phyloP scores from a whole-genome alignment of 2,113 vertebrate species.

The Elaphurus davidianus region DNA sequence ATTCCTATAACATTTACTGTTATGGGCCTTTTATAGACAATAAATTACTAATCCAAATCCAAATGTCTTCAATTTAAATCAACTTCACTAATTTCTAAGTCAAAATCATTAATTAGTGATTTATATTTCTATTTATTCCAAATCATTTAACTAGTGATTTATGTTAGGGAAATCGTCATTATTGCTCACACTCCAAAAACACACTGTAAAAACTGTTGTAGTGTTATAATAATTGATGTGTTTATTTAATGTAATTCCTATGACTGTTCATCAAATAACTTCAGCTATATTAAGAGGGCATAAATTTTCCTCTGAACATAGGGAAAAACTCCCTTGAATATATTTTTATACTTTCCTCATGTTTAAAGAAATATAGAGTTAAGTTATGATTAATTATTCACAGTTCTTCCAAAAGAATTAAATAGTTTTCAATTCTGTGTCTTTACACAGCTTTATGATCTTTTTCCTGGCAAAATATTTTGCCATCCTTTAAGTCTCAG shows the following conservation, averaged over 20 bases:
- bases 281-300: conserved; percentile 20
- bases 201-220: conserved; percentile 46
- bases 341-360: neutral
- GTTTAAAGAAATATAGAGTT: neutral
- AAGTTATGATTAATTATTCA: neutral
- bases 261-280: conserved; percentile 42
- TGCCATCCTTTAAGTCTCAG: neutral
- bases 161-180: conserved; percentile 67
- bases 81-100: conserved; percentile 32
- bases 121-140: conserved; percentile 38
- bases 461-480: neutral
- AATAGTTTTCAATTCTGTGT: neutral
- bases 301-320: conserved; percentile 18
- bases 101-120: conserved; percentile 42
- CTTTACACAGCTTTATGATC: neutral
- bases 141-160: conserved; percentile 61
- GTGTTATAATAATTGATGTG: conserved; percentile 64
- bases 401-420: neutral
- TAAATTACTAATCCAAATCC: neutral
- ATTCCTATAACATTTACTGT: neutral
- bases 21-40: neutral
- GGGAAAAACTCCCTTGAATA: neutral
- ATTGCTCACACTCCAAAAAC: conserved; percentile 55
- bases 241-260: conserved; percentile 65
- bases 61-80: conserved; percentile 45